Evolutionary conservation across 2,888 invertebrate species (phyloP).

Genomic region (Hetaerina titia): DNA sequence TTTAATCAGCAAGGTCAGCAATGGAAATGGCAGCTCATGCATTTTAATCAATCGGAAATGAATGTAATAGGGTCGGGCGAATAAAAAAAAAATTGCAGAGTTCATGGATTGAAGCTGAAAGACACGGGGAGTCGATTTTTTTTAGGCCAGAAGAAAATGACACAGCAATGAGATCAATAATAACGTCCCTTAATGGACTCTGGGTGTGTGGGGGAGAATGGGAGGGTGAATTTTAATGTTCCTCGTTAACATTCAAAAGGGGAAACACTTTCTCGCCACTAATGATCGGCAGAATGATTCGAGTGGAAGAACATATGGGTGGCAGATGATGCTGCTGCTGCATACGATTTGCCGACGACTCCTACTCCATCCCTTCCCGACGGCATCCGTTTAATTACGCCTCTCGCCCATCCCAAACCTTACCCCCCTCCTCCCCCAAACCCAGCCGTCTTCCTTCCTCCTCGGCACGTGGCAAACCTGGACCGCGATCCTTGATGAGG

Average conservation of each 20-base stretch:
- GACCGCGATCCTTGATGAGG: neutral
- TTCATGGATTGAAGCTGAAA: neutral
- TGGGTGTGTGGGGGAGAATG: too few species aligned
- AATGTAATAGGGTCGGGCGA: too few species aligned
- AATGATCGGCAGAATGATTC: neutral
- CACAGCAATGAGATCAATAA: neutral
- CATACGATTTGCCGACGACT: neutral
- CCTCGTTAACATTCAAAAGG: conserved; percentile 7
- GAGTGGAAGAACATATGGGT: neutral
- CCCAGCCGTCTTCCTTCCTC: neutral
- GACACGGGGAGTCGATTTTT: neutral
- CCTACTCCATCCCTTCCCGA: neutral
- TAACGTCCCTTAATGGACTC: neutral
- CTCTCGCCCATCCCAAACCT: neutral
- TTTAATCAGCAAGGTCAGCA: too few species aligned
- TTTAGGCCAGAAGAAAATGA: neutral
- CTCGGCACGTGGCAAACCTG: neutral
- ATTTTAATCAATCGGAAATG: too few species aligned
- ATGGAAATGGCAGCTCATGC: too few species aligned
- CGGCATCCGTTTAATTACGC: neutral
- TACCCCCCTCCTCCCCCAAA: neutral
- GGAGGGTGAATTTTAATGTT: neutral
- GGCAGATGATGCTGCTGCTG: neutral
- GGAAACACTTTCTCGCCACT: neutral
- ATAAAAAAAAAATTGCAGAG: too few species aligned